phyloP scores from a whole-genome alignment of 2,888 invertebrate genomes.

The Polydrusus cervinus region DNA sequence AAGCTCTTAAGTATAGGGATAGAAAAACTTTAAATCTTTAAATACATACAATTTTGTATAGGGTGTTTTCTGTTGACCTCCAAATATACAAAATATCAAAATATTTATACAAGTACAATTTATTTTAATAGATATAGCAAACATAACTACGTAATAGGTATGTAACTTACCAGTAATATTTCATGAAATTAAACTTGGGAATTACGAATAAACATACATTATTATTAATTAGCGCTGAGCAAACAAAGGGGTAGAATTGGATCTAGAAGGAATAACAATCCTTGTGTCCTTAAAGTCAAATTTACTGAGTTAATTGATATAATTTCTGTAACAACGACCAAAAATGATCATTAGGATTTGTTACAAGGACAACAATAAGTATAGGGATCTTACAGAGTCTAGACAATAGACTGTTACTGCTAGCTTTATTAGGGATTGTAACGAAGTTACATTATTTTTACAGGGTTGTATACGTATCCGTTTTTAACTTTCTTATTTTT shows the following conservation, averaged over 20 bases:
- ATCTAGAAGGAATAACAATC: background rate
- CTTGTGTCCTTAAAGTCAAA: background rate
- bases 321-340: background rate
- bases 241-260: background rate
- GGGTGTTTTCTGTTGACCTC: too few relatives aligned
- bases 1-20: too few relatives aligned
- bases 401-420: too few relatives aligned
- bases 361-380: background rate
- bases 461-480: too few relatives aligned
- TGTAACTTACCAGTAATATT: constrained; percentile 2
- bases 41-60: too few relatives aligned
- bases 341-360: background rate
- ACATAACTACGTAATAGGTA: background rate
- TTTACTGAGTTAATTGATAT: background rate
- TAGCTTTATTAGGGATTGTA: too few relatives aligned
- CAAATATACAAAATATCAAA: too few relatives aligned
- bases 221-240: background rate
- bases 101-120: too few relatives aligned
- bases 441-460: too few relatives aligned
- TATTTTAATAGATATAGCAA: background rate
- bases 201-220: constrained; percentile 9
- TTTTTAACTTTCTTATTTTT: too few relatives aligned
- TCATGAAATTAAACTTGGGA: background rate
- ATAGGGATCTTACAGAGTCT: too few relatives aligned
- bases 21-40: too few relatives aligned